Base-by-base conservation (phyloP, 1,140 invertebrate genomes). In the Achatina immaculata region DNA sequence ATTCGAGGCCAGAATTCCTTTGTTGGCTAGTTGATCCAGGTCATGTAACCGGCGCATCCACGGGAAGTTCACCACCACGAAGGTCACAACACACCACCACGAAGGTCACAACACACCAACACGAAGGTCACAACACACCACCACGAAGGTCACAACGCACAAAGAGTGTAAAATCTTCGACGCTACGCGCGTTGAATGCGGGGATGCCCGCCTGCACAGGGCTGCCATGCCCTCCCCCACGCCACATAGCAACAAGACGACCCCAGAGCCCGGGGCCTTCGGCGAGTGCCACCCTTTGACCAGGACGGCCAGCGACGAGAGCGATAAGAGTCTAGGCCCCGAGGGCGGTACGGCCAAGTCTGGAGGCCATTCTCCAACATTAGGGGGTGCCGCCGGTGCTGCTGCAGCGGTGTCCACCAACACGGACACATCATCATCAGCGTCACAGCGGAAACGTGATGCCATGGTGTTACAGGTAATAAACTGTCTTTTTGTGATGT, bases 181-280 rank as follows among this genome's bases (percentile, higher is more conserved):
- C 76, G 62, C 40, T 38, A 40, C 65, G 40, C 68, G 62, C 48
- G 62, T 48, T 68, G 38, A 68, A 62, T 78, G 65, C 76, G 76
- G 76, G 76, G 65, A 78, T 78, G 76, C 19, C 4, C 58, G 36
- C 51, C 43, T 43, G 58, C 76, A 68, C 58, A 62, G 65, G 76
- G 76, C 76, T 40, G 74, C 34, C 74, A 76, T 76, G 74, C 74
- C 74, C 74, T 76, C 74, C 48, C 74, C 74, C 34, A 76, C 48
- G 28, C 58, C 40, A 34, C 31, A 38, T 38, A 76, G 74, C 40
- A 76, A 55, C 42, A 66, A 78, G 28, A 62, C 40, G 40, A 43
- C 71, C 43, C 71, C 71, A 4, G 43, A 73, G n/a, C 71, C 71
- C 31, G 71, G 42, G 28, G 71, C 71, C 34, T 34, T 45, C 24